These are phyloP conservation scores for Etheostoma perlongum DNA, from an alignment of 2,797 vertebrate genomes.

Conservation along the genomic window DNA sequence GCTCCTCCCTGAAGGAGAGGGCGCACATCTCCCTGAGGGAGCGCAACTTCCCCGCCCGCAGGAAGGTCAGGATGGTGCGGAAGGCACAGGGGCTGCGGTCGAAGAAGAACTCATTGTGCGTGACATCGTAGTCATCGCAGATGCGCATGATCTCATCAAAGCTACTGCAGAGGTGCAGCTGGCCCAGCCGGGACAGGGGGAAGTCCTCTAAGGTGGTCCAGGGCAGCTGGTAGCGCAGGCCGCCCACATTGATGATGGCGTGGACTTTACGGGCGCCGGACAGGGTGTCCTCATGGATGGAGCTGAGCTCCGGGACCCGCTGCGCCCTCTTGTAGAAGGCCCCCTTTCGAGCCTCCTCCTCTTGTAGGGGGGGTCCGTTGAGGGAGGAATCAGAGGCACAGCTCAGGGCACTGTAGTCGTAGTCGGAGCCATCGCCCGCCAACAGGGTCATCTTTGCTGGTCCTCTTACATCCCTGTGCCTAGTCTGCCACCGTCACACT, in stretches of 20 bases:
- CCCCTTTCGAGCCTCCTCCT: conserved; percentile 90
- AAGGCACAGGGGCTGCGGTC: conserved; percentile 97
- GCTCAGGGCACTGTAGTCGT: conserved; percentile 97
- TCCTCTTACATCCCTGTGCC: conserved; percentile 87
- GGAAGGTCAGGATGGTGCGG: conserved; percentile 95
- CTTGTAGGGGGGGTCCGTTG: conserved; percentile 87
- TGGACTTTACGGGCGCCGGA: conserved; percentile 87
- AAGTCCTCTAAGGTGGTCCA: conserved; percentile 98
- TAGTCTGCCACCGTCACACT: conserved; percentile 41
- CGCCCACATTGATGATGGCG: conserved; percentile 97
- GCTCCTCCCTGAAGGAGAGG: conserved; percentile 96
- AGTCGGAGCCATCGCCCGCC: conserved; percentile 96
- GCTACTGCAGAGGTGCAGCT: conserved; percentile 93
- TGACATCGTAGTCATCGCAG: conserved; percentile 96
- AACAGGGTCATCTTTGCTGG: conserved; percentile 94
- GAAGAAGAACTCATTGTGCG: conserved; percentile 97
- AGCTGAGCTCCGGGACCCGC: conserved; percentile 80
- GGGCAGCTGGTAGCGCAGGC: conserved; percentile 94
- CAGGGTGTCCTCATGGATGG: conserved; percentile 45
- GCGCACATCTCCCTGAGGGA: conserved; percentile 95
- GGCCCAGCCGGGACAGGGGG: conserved; percentile 94
- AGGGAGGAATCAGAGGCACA: conserved; percentile 93
- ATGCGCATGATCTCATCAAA: conserved; percentile 96
- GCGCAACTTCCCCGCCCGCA: conserved; percentile 94
- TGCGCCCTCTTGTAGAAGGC: conserved; percentile 94